A percentile compares a stretch with the other conserved stretches of the same genome.
Conservation (phyloP, 1,140 invertebrate genomes). For the Neodiprion fabricii region DNA sequence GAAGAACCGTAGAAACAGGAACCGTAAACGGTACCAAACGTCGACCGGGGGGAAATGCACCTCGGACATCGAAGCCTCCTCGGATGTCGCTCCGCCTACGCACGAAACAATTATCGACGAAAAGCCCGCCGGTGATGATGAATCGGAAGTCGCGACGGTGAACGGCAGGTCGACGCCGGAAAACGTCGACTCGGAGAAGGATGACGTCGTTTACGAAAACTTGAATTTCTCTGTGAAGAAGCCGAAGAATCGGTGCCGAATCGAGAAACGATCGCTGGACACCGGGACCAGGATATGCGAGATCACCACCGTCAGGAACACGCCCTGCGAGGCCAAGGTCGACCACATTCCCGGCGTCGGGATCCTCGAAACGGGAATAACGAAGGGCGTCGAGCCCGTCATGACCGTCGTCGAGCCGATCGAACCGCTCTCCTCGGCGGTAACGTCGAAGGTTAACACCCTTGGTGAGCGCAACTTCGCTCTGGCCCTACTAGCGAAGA, state of each 20-base stretch:
- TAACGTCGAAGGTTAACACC: slow-evolving; percentile 32
- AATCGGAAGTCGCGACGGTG: slow-evolving; percentile 20
- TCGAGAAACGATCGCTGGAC: slow-evolving; percentile 41
- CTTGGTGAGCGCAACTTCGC: slow-evolving; percentile 27
- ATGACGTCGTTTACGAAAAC: slow-evolving; percentile 2
- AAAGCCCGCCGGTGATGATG: background rate
- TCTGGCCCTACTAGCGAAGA: slow-evolving; percentile 31
- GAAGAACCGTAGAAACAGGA: slow-evolving; percentile 41
- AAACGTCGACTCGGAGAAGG: slow-evolving; percentile 6
- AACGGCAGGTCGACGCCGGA: slow-evolving; percentile 31
- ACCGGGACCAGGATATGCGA: slow-evolving; percentile 36
- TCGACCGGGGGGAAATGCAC: slow-evolving; percentile 13
- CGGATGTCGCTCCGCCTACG: slow-evolving; percentile 15
- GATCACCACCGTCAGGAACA: slow-evolving; percentile 45
- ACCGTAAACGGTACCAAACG: slow-evolving; percentile 22
- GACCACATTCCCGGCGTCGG: slow-evolving; percentile 50
- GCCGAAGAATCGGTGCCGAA: slow-evolving; percentile 28
- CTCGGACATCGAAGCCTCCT: slow-evolving; percentile 14
- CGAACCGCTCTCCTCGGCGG: slow-evolving; percentile 23
- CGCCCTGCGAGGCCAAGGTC: slow-evolving; percentile 45
- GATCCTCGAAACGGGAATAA: slow-evolving; percentile 40
- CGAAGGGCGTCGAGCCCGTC: background rate
- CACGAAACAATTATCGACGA: background rate
- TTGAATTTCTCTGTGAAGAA: background rate
- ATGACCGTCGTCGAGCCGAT: slow-evolving; percentile 36